Conservation (phyloP, 2,797 vertebrate genomes). For the Enteromius viviparus region DNA sequence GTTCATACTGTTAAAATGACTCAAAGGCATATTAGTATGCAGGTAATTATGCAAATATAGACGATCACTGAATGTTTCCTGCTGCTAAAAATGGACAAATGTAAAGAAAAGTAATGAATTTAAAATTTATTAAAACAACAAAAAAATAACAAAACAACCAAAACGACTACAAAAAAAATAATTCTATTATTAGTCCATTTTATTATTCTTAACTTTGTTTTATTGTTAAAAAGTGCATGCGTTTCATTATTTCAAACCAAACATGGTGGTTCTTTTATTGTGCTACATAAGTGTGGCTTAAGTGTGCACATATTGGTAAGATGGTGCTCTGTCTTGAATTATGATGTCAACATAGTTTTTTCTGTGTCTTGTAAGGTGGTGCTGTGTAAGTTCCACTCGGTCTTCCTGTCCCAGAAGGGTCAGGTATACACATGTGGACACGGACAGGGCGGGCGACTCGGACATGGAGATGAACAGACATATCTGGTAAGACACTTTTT, state of each 20-base stretch:
- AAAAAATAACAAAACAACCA: too few species aligned
- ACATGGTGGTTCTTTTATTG: not conserved
- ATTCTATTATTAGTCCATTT: not conserved
- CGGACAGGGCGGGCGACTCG: constrained; percentile 94
- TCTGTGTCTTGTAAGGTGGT: constrained; percentile 81
- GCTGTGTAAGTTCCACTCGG: constrained; percentile 96
- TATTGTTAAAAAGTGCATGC: not conserved
- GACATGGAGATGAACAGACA: constrained; percentile 96
- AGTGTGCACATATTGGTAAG: not conserved
- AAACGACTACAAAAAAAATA: not conserved
- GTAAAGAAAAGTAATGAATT: not conserved
- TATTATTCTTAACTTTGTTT: not conserved
- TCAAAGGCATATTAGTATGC: not conserved
- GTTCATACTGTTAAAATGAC: not conserved
- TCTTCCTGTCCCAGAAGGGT: constrained; percentile 97
- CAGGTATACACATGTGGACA: constrained; percentile 97
- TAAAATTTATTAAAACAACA: too few species aligned
- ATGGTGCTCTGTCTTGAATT: not conserved
- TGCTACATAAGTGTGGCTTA: not conserved
- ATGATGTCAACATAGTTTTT: constrained; percentile 1
- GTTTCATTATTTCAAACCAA: not conserved
- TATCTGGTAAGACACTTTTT: constrained; percentile 83
- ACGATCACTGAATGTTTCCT: not conserved
- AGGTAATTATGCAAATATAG: not conserved
- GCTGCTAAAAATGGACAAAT: not conserved